Percentiles rank a stretch among this genome's conserved stretches.
phyloP scores from a whole-genome alignment of 2,797 vertebrate species.

The Aeoliscus strigatus region DNA sequence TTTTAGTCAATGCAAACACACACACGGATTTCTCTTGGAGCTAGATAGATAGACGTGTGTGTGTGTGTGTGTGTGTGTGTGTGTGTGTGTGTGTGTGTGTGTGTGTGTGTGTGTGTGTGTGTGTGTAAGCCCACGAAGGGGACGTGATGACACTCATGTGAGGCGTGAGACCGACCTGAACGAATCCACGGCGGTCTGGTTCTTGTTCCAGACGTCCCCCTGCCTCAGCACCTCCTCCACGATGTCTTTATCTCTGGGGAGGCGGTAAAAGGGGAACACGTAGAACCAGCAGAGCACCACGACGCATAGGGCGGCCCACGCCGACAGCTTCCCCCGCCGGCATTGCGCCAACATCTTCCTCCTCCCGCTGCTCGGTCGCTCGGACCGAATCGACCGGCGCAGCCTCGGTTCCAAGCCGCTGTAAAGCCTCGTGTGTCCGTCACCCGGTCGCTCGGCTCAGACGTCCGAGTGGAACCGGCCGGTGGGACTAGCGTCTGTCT shows the following conservation, averaged over 20 bases:
- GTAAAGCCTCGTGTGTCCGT: no score
- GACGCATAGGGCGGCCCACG: slow-evolving; percentile 85
- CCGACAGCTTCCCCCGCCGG: slow-evolving; percentile 81
- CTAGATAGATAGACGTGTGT: no score
- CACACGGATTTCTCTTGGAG: no score
- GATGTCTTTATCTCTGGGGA: slow-evolving; percentile 86
- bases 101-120: no score
- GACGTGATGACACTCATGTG: background rate
- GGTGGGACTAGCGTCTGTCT: no score
- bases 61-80: no score
- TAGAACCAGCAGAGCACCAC: slow-evolving; percentile 95
- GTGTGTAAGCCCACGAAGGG: no score
- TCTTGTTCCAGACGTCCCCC: slow-evolving; percentile 81
- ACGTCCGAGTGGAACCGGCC: no score
- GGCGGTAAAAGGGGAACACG: slow-evolving; percentile 83
- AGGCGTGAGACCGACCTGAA: slow-evolving; percentile 78
- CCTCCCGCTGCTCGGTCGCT: background rate
- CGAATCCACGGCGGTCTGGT: slow-evolving; percentile 77
- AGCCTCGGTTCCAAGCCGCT: slow-evolving; percentile 17
- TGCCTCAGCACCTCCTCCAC: slow-evolving; percentile 86
- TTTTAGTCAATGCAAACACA: no score
- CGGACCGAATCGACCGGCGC: slow-evolving; percentile 12
- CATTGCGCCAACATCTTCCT: slow-evolving; percentile 76
- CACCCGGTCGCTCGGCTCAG: no score
- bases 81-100: no score